These are phyloP conservation scores for Penaeus indicus DNA, from an alignment of 1,140 invertebrate genomes.

Conservation along the genomic window DNA sequence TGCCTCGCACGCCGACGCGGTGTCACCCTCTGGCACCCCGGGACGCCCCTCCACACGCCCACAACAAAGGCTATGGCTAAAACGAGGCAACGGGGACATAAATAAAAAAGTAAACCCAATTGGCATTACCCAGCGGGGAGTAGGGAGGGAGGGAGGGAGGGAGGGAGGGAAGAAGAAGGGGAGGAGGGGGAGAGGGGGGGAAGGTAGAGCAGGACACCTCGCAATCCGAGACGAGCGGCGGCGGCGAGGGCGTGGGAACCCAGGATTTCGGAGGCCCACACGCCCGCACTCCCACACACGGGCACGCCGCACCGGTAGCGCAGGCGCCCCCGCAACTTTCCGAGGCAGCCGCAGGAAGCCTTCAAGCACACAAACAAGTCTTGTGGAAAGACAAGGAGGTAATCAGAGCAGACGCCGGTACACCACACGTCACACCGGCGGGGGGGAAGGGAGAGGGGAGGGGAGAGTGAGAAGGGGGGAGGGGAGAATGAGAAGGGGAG, in stretches of 20 bases:
- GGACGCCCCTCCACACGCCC: not conserved
- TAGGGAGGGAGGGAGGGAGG: not conserved
- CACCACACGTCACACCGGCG: not conserved
- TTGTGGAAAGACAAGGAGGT: too few relatives aligned
- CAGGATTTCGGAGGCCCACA: too few relatives aligned
- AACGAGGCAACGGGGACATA: not conserved
- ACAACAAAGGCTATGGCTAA: not conserved
- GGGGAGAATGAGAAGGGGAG: not conserved
- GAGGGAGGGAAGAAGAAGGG: conserved; percentile 29
- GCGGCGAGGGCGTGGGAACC: too few relatives aligned
- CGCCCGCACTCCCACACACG: too few relatives aligned
- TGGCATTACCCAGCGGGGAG: not conserved
- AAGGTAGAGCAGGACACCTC: not conserved
- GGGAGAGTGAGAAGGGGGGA: not conserved
- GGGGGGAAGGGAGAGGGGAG: not conserved
- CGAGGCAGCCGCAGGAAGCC: too few relatives aligned
- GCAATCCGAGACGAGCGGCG: too few relatives aligned
- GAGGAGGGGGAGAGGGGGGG: conserved; percentile 27
- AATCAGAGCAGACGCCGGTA: too few relatives aligned
- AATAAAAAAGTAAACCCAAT: not conserved
- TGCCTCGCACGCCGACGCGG: too few relatives aligned
- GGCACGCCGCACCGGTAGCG: too few relatives aligned
- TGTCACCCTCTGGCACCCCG: not conserved
- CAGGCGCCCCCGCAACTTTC: too few relatives aligned
- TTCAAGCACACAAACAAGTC: too few relatives aligned